These are phyloP conservation scores for Sphinx pinastri DNA, from an alignment of 2,888 invertebrate genomes.

Conservation along the genomic window DNA sequence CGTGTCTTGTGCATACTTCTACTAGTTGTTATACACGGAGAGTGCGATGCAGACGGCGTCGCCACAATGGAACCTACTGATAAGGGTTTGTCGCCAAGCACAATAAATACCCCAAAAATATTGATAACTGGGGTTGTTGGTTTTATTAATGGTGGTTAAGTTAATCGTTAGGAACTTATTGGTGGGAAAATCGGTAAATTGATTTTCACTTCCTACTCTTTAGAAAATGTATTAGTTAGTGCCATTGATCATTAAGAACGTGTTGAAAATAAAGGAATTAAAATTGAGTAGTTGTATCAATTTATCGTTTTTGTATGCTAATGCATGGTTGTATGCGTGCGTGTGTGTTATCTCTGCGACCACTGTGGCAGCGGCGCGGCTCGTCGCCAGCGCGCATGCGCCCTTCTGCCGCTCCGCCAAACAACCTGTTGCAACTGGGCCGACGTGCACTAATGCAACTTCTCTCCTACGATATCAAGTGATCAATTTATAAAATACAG, in stretches of 20 bases:
- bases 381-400: slow-evolving; percentile 66
- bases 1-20: slow-evolving; percentile 56
- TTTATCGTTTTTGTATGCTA: background rate
- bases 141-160: background rate
- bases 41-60: slow-evolving; percentile 47
- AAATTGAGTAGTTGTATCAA: background rate
- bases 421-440: slow-evolving; percentile 81
- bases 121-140: background rate
- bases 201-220: background rate
- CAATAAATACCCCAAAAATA: background rate
- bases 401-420: slow-evolving; percentile 59
- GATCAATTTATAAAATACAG: slow-evolving; percentile 27
- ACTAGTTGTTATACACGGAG: slow-evolving; percentile 55
- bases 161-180: background rate
- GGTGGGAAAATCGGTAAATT: too few relatives aligned
- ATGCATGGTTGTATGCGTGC: slow-evolving; percentile 15
- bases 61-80: slow-evolving; percentile 14
- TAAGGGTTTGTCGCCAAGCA: background rate
- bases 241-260: background rate
- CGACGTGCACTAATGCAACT: slow-evolving; percentile 81
- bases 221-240: too few relatives aligned
- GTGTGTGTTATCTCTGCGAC: slow-evolving; percentile 38
- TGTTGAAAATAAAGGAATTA: background rate
- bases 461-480: slow-evolving; percentile 61
- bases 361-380: slow-evolving; percentile 57